Percentiles rank a stretch among this genome's conserved stretches.
phyloP scores from a whole-genome alignment of 2,888 invertebrate genomes.

The Polietes domitor region DNA sequence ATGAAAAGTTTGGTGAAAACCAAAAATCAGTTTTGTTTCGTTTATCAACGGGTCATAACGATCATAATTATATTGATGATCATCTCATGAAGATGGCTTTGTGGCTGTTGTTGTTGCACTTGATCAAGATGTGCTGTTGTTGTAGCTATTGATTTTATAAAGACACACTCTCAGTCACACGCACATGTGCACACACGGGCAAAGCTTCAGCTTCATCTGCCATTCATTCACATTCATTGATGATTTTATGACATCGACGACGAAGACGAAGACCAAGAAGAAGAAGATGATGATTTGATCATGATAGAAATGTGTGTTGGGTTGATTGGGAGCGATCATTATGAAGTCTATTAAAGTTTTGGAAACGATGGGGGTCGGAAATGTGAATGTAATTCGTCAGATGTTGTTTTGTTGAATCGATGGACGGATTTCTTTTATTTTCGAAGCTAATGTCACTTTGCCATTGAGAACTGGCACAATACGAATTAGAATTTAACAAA shows the following conservation, averaged over 20 bases:
- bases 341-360: conserved; percentile 4
- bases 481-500: conserved; percentile 1
- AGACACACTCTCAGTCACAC: background rate
- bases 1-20: conserved; percentile 24
- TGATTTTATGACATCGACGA: background rate
- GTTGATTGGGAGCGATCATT: conserved; percentile 1
- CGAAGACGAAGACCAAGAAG: background rate
- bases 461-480: background rate
- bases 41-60: conserved; percentile 52
- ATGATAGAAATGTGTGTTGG: conserved; percentile 15
- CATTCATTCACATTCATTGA: conserved; percentile 30
- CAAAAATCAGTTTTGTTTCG: conserved; percentile 51
- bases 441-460: background rate
- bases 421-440: conserved; percentile 8
- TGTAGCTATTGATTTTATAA: conserved; percentile 19
- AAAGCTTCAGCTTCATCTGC: background rate
- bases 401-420: background rate
- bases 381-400: conserved; percentile 16
- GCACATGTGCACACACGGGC: background rate
- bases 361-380: background rate
- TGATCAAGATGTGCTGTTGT: conserved; percentile 44
- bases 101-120: conserved; percentile 7
- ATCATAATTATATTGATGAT: conserved; percentile 38
- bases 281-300: background rate
- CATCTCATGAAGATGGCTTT: background rate